Evolutionary conservation across 2,797 vertebrate genomes (phyloP).

Genomic region (Gambusia yucatana): DNA sequence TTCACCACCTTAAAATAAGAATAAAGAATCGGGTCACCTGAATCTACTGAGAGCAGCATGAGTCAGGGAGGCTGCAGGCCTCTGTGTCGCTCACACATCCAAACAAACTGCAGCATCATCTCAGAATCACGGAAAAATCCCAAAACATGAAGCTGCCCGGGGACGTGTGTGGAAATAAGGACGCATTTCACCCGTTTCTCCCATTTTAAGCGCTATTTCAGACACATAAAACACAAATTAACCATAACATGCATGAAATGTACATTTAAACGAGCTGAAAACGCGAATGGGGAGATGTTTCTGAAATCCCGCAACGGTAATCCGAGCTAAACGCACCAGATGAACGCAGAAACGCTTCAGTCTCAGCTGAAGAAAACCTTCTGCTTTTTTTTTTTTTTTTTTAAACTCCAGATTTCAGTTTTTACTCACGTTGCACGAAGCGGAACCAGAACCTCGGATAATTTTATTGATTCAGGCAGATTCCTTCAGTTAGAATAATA

Average conservation of each 20-base stretch:
- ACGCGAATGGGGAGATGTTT: neutral
- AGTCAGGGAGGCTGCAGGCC: constrained; percentile 35
- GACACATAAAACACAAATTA: neutral
- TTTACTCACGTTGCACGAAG: constrained; percentile 18
- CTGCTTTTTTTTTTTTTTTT: too few relatives aligned
- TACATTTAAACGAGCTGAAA: neutral
- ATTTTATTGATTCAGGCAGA: neutral
- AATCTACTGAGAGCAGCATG: constrained; percentile 19
- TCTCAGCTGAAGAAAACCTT: neutral
- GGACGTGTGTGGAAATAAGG: neutral
- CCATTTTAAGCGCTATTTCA: neutral
- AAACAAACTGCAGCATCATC: constrained; percentile 10
- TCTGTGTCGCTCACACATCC: neutral
- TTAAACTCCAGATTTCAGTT: neutral
- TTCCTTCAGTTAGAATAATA: neutral
- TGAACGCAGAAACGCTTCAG: neutral
- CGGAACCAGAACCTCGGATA: neutral
- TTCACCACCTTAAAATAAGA: neutral
- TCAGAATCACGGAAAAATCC: neutral
- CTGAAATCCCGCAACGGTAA: neutral
- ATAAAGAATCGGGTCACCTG: constrained; percentile 49
- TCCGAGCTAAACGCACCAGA: neutral
- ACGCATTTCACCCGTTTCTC: too few relatives aligned
- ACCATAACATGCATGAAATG: neutral
- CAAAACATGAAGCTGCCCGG: neutral